Percentiles rank a stretch among this genome's conserved stretches.
Evolutionary conservation across 1,140 invertebrate genomes (phyloP).

Genomic region (Drosophila nikananu): DNA sequence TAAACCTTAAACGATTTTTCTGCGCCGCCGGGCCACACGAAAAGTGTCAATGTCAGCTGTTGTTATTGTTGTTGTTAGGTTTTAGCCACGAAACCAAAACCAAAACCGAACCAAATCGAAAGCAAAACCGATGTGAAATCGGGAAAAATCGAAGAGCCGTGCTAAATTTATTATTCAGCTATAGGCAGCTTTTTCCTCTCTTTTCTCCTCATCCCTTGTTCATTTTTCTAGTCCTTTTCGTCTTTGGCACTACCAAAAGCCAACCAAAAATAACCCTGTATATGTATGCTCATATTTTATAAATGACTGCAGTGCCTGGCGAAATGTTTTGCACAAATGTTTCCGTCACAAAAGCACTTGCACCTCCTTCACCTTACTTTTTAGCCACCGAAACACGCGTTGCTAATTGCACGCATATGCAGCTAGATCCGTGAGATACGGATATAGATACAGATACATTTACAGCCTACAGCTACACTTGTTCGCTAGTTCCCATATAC

Average conservation of each 20-base stretch:
- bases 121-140: conserved; percentile 19
- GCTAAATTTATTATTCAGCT: conserved; percentile 80
- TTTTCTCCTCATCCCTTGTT: not conserved
- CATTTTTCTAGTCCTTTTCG: conserved; percentile 34
- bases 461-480: conserved; percentile 29
- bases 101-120: conserved; percentile 45
- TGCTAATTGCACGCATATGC: conserved; percentile 60
- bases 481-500: conserved; percentile 44
- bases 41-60: conserved; percentile 83
- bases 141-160: conserved; percentile 74
- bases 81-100: conserved; percentile 49
- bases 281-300: conserved; percentile 36
- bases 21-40: conserved; percentile 60
- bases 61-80: conserved; percentile 12
- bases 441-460: conserved; percentile 27
- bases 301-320: conserved; percentile 20
- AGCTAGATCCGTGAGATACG: conserved; percentile 9
- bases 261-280: conserved; percentile 42
- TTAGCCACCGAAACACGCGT: conserved; percentile 52
- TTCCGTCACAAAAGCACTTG: conserved; percentile 22
- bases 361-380: conserved; percentile 45
- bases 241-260: conserved; percentile 17
- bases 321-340: conserved; percentile 41
- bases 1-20: conserved; percentile 74
- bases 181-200: conserved; percentile 42